Base-by-base conservation (phyloP, 2,888 invertebrate species). In the Clunio marinus region DNA sequence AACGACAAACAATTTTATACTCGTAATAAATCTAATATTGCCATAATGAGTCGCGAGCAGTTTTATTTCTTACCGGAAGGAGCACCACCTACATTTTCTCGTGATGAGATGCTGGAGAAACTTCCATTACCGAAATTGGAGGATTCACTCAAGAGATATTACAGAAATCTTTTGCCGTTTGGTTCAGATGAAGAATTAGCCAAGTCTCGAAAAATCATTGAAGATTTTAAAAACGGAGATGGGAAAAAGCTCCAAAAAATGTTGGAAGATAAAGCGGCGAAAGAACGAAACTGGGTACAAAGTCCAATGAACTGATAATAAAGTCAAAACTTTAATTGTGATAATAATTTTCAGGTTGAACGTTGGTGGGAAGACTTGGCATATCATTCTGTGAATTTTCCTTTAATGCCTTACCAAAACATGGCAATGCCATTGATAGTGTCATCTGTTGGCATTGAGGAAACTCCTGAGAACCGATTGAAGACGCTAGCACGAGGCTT, bases 331-430 rank as follows among this genome's bases (percentile, higher is more conserved):
- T 28, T 28, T 8, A 58, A 28, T 27, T 15, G 1, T 41, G 28
- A 55, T 15, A 4, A n/a, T n/a, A n/a, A n/a, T 55, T 55, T 65
- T 10, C 24, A 72, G 72, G 70, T 82, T 45, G 81, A 80, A 70
- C 76, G 76, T 71, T 84, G 83, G 82, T 85, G 85, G 85, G 80
- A 82, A 72, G 78, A 82, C 35, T 79, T 80, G 70, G 84, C 81
- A 0, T 85, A 85, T 73, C 76, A 83, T 67, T 75, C 77, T 59
- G 71, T 78, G 27, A 77, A 84, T 22, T 72, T 77, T 10, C 84
- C 84, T 0, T 72, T 82, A 10, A 73, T 81, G 55, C 84, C 84
- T 0, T 79, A 78, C 67, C 76, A 80, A 59, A 81, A 81, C 62
- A 83, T 83, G 79, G 74, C 77, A 2, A 82, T 79, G 75, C 74